phyloP scores from a whole-genome alignment of 2,797 vertebrate genomes.

The Lepus townsendii region DNA sequence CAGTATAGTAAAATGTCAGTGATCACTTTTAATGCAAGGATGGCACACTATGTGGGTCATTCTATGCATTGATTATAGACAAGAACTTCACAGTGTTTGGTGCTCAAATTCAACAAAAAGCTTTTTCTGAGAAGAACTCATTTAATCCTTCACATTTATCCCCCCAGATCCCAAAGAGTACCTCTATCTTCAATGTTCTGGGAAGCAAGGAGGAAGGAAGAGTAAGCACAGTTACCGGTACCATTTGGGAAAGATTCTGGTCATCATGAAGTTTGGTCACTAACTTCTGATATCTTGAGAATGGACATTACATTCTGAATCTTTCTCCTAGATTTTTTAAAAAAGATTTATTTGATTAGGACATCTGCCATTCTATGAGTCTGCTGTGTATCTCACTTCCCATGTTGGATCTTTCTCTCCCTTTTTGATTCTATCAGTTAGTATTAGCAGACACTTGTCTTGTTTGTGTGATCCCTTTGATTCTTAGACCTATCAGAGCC shows the following conservation, averaged over 20 bases:
- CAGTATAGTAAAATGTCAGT: neutral
- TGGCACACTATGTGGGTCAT: neutral
- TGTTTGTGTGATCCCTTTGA: too few relatives aligned
- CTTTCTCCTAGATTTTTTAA: neutral
- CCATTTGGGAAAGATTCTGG: neutral
- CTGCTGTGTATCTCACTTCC: too few relatives aligned
- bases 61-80: neutral
- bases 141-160: neutral
- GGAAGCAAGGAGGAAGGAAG: neutral
- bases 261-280: neutral
- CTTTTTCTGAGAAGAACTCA: neutral
- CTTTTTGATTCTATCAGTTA: too few relatives aligned
- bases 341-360: neutral
- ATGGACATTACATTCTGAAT: neutral
- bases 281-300: neutral
- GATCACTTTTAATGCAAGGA: neutral
- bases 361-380: too few relatives aligned
- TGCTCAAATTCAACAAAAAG: slow-evolving; percentile 8
- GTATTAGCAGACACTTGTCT: too few relatives aligned
- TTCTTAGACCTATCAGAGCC: too few relatives aligned
- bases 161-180: neutral
- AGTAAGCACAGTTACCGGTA: neutral
- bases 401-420: too few relatives aligned
- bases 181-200: neutral
- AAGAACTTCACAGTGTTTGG: neutral